A percentile compares a stretch with the other conserved stretches of the same genome.
These are phyloP conservation scores for Coccyzus lansbergi DNA, from an alignment of 2,797 vertebrate genomes.

Conservation along the genomic window DNA sequence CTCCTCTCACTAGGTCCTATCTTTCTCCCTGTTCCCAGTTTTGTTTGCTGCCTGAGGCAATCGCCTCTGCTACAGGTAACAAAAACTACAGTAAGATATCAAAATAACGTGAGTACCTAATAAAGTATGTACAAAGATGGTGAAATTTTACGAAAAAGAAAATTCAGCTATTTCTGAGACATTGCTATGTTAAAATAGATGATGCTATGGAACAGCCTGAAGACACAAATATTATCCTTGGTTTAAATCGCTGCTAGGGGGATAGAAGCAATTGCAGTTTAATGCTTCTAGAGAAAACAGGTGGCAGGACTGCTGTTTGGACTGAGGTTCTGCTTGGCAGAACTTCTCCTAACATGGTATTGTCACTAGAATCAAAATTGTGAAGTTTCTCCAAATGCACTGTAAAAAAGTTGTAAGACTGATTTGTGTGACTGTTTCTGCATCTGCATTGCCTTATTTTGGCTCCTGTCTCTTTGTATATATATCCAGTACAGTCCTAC, in stretches of 20 bases:
- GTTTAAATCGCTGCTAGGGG: not conserved
- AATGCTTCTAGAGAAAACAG: not conserved
- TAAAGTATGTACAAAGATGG: not conserved
- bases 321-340: not conserved
- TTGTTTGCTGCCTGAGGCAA: not conserved
- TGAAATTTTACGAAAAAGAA: not conserved
- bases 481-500: not conserved
- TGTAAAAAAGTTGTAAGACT: accelerated
- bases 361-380: not conserved
- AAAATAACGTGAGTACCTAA: not conserved
- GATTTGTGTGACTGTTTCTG: not conserved
- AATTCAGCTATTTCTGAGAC: not conserved
- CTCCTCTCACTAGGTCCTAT: not conserved
- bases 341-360: not conserved
- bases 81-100: not conserved
- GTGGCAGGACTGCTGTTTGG: not conserved
- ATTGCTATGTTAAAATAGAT: not conserved
- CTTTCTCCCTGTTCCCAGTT: not conserved
- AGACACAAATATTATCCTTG: not conserved
- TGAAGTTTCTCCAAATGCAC: not conserved
- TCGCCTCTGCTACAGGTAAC: not conserved
- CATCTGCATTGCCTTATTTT: not conserved
- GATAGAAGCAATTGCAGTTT: not conserved
- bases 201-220: not conserved
- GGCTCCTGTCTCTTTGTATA: not conserved